Percentiles rank a stretch among this genome's conserved stretches.
Evolutionary conservation across 2,113 vertebrate genomes (phyloP).

Genomic region (Pristiophorus japonicus): DNA sequence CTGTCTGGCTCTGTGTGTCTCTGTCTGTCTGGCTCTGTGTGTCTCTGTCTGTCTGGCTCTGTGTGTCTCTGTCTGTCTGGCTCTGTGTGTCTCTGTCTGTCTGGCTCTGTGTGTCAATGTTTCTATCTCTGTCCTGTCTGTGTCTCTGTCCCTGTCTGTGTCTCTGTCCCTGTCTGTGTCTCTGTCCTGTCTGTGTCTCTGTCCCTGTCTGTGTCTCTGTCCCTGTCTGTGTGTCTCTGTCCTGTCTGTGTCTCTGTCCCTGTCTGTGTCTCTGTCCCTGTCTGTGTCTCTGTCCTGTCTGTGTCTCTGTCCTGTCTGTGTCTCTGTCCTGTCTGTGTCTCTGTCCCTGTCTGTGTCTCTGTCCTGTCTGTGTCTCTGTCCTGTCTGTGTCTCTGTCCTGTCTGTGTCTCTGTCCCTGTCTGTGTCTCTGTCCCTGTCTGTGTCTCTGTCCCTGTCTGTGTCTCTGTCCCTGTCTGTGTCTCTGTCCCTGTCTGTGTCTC

Average conservation of each 20-base stretch:
- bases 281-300: constrained; percentile 37
- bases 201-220: not conserved
- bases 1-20: not conserved
- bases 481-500: not conserved
- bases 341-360: not conserved
- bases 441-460: not conserved
- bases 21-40: constrained; percentile 32
- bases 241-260: constrained; percentile 9
- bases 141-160: too few relatives aligned
- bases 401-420: too few relatives aligned
- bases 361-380: too few relatives aligned
- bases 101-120: not conserved
- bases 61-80: not conserved
- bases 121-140: too few relatives aligned
- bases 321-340: not conserved
- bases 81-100: constrained; percentile 5
- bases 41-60: not conserved
- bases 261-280: constrained; percentile 40
- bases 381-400: not conserved
- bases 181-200: constrained; percentile 9
- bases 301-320: too few relatives aligned
- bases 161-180: too few relatives aligned
- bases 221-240: constrained; percentile 4
- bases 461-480: not conserved
- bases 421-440: not conserved